Evolutionary conservation across 2,888 invertebrate genomes (phyloP).

Genomic region (Cosmopolites sordidus): DNA sequence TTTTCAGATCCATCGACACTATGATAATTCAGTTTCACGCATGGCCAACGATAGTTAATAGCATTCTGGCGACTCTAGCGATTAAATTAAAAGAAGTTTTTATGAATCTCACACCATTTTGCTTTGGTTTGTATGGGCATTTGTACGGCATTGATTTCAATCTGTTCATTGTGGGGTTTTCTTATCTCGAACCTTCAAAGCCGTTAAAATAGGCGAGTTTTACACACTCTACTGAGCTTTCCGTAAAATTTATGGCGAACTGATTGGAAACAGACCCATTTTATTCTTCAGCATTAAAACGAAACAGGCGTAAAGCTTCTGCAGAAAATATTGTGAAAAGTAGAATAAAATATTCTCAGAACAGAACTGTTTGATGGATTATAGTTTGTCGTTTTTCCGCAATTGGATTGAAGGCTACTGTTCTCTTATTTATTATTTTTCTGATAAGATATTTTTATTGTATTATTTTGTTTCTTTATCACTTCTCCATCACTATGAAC

Average conservation of each 20-base stretch:
- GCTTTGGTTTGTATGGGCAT: slow-evolving; percentile 23
- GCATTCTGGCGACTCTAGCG: slow-evolving; percentile 15
- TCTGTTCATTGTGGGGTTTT: slow-evolving; percentile 19
- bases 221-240: slow-evolving; percentile 6
- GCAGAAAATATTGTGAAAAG: too few relatives aligned
- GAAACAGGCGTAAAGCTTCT: too few relatives aligned
- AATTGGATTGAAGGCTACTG: too few relatives aligned
- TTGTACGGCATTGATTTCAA: slow-evolving; percentile 21
- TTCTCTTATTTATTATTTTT: too few relatives aligned
- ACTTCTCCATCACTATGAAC: too few relatives aligned
- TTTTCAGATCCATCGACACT: background rate
- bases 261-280: background rate
- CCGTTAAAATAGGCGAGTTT: slow-evolving; percentile 4
- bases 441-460: too few relatives aligned
- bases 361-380: too few relatives aligned
- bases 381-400: too few relatives aligned
- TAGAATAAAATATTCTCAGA: too few relatives aligned
- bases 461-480: too few relatives aligned
- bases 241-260: background rate
- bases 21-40: slow-evolving; percentile 23
- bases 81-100: slow-evolving; percentile 17
- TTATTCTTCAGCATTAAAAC: background rate
- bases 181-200: slow-evolving; percentile 15
- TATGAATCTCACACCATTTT: slow-evolving; percentile 19
- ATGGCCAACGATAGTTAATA: slow-evolving; percentile 18